Evolutionary conservation across 2,113 vertebrate species (phyloP), one percentile per base, ranked within the genome.

Genomic region (Dicerorhinus sumatrensis): DNA sequence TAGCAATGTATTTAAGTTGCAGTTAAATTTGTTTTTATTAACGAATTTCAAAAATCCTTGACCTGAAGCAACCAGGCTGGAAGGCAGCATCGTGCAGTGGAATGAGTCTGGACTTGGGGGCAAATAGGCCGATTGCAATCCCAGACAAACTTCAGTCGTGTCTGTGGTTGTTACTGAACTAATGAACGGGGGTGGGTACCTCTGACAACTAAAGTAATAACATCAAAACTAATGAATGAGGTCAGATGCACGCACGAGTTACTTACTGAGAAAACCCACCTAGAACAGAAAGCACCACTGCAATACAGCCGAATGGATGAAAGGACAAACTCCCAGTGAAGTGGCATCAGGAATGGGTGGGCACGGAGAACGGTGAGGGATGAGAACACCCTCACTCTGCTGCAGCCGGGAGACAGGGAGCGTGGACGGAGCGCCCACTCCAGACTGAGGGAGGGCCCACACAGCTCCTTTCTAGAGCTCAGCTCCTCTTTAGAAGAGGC

Each of bases 351-450:
- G 63, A 46, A 5, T 0, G 16, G 12, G 23, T 0, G 8, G 39
- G 6, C 5, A 1, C 6, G 6, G 56, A 42, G 29, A 16, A 14
- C 6, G 0, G 18, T 31, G 27, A 36, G 4, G 46, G 48, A 18
- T 16, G 4, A 42, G 33, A 25, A 25, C 29, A 23, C 70, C 46
- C 0, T 2, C 1, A 2, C 51, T 13, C 12, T 12, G 29, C 33
- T 91, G 9, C 25, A 16, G n/a, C 33, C 8, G 7, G 33, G 18
- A 76, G 33, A 39, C 0, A 5, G 13, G 29, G 2, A 67, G 29
- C 1, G 16, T 0, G 5, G 33, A 33, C 8, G 17, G 29, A 6
- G 3, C 0, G 2, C 17, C 14, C 23, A 8, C 42, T 36, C 23
- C 56, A 60, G 5, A 5, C 33, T 25, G n/a, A 79, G 23, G 25